phyloP scores from a whole-genome alignment of 2,797 vertebrate genomes.

The Psittacula derbiana region DNA sequence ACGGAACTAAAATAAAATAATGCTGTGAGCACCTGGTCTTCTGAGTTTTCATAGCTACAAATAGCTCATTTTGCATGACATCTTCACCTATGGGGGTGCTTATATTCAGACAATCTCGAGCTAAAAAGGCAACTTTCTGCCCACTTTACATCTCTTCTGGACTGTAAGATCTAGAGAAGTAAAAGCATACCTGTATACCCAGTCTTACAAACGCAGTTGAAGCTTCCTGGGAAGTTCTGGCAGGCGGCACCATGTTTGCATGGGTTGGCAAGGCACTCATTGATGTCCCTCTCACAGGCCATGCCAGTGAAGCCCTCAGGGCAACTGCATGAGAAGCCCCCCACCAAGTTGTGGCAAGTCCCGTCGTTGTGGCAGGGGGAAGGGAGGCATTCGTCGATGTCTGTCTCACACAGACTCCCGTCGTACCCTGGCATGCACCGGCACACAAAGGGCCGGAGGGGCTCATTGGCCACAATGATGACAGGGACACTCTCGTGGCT shows the following conservation, averaged over 20 bases:
- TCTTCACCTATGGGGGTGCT: background rate
- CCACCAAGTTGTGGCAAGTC: conserved; percentile 94
- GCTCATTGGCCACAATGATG: conserved; percentile 88
- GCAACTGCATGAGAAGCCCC: conserved; percentile 95
- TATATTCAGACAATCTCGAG: background rate
- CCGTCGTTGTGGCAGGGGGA: conserved; percentile 91
- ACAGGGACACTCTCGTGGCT: conserved; percentile 89
- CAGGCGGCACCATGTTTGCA: conserved; percentile 89
- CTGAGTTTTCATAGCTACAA: background rate
- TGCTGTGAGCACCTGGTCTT: background rate
- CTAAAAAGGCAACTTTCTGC: background rate
- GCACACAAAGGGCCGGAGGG: conserved; percentile 89
- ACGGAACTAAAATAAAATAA: background rate
- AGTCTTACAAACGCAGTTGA: conserved; percentile 93
- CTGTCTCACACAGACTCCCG: conserved; percentile 87
- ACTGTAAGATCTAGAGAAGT: background rate
- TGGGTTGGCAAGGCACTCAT: conserved; percentile 93
- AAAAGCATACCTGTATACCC: conserved; percentile 90
- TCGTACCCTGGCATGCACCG: conserved; percentile 90
- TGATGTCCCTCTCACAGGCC: conserved; percentile 95
- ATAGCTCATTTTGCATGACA: background rate
- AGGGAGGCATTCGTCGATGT: conserved; percentile 93
- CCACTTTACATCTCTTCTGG: background rate
- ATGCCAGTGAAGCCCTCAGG: conserved; percentile 93
- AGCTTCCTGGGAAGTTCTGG: conserved; percentile 93